phyloP scores from a whole-genome alignment of 2,797 vertebrate genomes.

The Sparidentex hasta region DNA sequence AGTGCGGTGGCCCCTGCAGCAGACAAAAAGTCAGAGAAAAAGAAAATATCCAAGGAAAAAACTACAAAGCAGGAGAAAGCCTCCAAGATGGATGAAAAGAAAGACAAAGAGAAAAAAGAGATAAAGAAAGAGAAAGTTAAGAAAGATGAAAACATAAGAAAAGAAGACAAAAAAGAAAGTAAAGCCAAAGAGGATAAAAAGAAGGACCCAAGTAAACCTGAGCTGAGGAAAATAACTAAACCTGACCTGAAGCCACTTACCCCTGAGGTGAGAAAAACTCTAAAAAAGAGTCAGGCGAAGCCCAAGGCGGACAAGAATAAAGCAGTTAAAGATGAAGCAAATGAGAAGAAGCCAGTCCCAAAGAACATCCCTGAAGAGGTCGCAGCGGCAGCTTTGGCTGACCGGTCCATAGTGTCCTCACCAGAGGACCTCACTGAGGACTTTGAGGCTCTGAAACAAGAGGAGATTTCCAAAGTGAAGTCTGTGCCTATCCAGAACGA shows the following conservation, averaged over 20 bases:
- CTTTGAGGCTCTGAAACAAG: constrained; percentile 93
- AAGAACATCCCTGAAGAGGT: constrained; percentile 75
- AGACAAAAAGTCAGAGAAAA: constrained; percentile 91
- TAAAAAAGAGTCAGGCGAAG: constrained; percentile 91
- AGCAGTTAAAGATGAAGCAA: constrained; percentile 85
- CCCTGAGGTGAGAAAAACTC: constrained; percentile 96
- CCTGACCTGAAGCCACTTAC: constrained; percentile 97
- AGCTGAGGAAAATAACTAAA: constrained; percentile 93
- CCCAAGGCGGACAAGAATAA: constrained; percentile 92
- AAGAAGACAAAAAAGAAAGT: constrained; percentile 93
- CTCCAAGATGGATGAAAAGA: constrained; percentile 96
- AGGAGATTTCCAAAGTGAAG: constrained; percentile 78
- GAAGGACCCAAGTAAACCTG: constrained; percentile 90
- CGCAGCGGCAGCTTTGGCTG: constrained; percentile 80
- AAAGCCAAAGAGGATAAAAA: constrained; percentile 94
- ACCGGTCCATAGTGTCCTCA: constrained; percentile 91
- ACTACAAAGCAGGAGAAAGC: constrained; percentile 91
- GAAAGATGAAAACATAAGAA: constrained; percentile 88
- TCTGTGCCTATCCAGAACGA: constrained; percentile 68
- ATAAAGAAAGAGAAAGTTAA: constrained; percentile 90
- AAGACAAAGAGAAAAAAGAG: constrained; percentile 98
- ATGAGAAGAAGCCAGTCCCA: constrained; percentile 85
- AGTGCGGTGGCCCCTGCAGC: constrained; percentile 87
- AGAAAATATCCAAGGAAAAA: constrained; percentile 93
- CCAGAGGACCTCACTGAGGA: constrained; percentile 98